Conservation (phyloP, 1,140 invertebrate species). For the Eumeta japonica region DNA sequence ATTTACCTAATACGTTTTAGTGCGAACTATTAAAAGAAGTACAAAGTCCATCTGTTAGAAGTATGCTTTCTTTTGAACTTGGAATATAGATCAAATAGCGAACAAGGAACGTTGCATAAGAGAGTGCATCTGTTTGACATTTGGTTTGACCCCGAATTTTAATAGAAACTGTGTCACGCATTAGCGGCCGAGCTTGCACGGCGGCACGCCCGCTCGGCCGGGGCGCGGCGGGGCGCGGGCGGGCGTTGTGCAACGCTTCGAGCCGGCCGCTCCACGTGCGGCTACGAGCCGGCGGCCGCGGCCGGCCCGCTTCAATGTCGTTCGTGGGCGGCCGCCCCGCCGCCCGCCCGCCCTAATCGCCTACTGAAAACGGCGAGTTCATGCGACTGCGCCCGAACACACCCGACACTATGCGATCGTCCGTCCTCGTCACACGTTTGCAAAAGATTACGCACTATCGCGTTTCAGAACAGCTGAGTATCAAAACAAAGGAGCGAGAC, state of each 20-base stretch:
- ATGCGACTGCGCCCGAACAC: slow-evolving; percentile 20
- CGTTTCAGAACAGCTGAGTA: slow-evolving; percentile 55
- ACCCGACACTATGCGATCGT: slow-evolving; percentile 20
- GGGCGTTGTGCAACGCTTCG: slow-evolving; percentile 50
- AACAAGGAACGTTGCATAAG: too few relatives aligned
- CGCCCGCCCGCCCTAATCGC: slow-evolving; percentile 8
- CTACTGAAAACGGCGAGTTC: slow-evolving; percentile 36
- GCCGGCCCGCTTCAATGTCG: slow-evolving; percentile 47
- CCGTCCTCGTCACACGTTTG: slow-evolving; percentile 25
- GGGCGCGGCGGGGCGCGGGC: slow-evolving; percentile 11
- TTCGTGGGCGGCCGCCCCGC: slow-evolving; percentile 32
- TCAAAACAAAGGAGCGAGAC: slow-evolving; percentile 58
- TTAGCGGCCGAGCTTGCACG: slow-evolving; percentile 27
- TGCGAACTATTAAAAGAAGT: too few relatives aligned
- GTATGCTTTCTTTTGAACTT: too few relatives aligned
- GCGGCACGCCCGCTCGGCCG: slow-evolving; percentile 22
- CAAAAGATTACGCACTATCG: slow-evolving; percentile 14
- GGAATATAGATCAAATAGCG: too few relatives aligned
- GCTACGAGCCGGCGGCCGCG: too few relatives aligned
- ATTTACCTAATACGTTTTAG: too few relatives aligned
- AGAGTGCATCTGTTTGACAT: slow-evolving; percentile 56
- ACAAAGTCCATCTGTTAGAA: too few relatives aligned
- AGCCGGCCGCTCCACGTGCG: slow-evolving; percentile 47
- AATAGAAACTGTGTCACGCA: slow-evolving; percentile 57
- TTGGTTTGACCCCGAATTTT: slow-evolving; percentile 56